phyloP scores from a whole-genome alignment of 2,113 vertebrate species.

The Sinocyclocheilus anshuiensis region DNA sequence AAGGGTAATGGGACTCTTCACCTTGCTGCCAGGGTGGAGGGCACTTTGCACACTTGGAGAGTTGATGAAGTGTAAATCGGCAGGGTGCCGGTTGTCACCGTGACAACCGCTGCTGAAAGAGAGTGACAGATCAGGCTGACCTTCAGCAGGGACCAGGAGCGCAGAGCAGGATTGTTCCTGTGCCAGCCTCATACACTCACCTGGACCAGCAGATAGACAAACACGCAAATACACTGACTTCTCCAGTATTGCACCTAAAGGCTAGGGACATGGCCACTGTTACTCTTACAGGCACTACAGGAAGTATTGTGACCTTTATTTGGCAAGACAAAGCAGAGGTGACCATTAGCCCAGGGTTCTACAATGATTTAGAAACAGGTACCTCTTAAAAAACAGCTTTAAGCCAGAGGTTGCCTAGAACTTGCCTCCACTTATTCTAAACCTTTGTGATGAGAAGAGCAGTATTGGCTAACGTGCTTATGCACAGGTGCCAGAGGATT shows the following conservation, averaged over 20 bases:
- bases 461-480: constrained; percentile 37
- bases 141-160: constrained; percentile 57
- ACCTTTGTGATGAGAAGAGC: background rate
- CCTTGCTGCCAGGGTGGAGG: constrained; percentile 72
- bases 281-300: background rate
- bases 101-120: constrained; percentile 68
- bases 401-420: background rate
- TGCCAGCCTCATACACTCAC: constrained; percentile 38
- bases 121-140: constrained; percentile 71
- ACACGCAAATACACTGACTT: constrained; percentile 9
- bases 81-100: constrained; percentile 70
- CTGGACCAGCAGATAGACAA: background rate
- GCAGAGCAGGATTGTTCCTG: constrained; percentile 23
- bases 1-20: constrained; percentile 72
- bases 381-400: background rate
- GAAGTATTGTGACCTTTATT: constrained; percentile 45
- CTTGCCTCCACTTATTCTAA: background rate
- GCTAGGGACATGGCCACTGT: constrained; percentile 57
- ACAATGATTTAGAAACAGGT: background rate
- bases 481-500: constrained; percentile 63
- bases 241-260: constrained; percentile 15
- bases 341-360: background rate
- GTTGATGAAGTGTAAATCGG: constrained; percentile 71
- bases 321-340: background rate
- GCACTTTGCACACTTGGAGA: constrained; percentile 55